phyloP scores from a whole-genome alignment of 2,888 invertebrate species.

The Polymixis lichenea region DNA sequence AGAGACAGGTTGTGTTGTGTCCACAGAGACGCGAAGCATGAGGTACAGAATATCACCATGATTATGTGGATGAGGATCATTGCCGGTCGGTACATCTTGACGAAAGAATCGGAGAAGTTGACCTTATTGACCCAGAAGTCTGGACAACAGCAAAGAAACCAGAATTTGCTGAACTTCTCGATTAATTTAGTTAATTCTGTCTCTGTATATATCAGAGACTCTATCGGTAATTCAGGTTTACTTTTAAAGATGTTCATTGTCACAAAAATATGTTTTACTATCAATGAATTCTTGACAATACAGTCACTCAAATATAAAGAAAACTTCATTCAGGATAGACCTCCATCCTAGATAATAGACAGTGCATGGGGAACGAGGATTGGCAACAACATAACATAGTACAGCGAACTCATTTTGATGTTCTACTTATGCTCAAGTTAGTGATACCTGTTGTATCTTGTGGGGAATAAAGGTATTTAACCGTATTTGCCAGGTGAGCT shows the following conservation, averaged over 20 bases:
- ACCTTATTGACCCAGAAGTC: constrained; percentile 44
- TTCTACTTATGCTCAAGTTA: too few species aligned
- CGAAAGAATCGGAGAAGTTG: constrained; percentile 34
- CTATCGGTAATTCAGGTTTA: not conserved
- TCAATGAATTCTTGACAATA: not conserved
- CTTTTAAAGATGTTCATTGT: constrained; percentile 28
- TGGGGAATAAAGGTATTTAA: too few species aligned
- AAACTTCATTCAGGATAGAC: not conserved
- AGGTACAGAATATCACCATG: constrained; percentile 38
- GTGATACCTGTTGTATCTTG: too few species aligned
- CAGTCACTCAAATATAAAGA: not conserved
- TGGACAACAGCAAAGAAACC: constrained; percentile 53
- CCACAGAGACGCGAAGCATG: constrained; percentile 43
- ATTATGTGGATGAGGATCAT: constrained; percentile 34
- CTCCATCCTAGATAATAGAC: not conserved
- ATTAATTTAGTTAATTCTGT: constrained; percentile 28
- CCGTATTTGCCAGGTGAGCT: not conserved
- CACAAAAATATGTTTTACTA: not conserved
- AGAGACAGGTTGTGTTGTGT: constrained; percentile 35
- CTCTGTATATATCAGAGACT: constrained; percentile 1
- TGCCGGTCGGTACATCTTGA: constrained; percentile 22
- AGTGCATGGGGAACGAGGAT: not conserved
- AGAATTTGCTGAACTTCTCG: constrained; percentile 39
- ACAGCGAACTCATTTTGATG: not conserved
- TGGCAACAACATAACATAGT: not conserved